These are phyloP conservation scores for Oppia nitens DNA, from an alignment of 1,140 invertebrate species.

Conservation along the genomic window DNA sequence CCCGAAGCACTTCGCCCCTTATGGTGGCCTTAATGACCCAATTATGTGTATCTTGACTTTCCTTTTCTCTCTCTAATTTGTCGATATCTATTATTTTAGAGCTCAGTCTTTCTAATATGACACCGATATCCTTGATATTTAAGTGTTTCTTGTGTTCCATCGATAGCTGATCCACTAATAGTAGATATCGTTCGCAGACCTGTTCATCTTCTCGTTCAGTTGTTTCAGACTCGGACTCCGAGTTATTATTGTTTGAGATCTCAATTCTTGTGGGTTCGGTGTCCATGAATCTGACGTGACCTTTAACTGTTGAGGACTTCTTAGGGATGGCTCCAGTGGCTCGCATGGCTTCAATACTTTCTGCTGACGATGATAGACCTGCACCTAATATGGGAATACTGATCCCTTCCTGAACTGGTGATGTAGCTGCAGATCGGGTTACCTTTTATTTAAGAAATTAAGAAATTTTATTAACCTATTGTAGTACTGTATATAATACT, in stretches of 20 bases:
- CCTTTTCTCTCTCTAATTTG: constrained; percentile 66
- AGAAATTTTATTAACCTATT: background rate
- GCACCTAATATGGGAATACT: background rate
- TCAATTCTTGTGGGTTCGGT: background rate
- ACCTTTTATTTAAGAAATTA: background rate
- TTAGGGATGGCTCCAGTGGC: constrained; percentile 8
- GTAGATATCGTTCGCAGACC: constrained; percentile 60
- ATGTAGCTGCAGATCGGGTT: constrained; percentile 10
- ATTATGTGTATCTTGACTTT: constrained; percentile 77
- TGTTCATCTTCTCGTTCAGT: constrained; percentile 39
- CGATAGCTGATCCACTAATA: constrained; percentile 76
- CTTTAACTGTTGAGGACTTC: constrained; percentile 15
- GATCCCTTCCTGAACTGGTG: constrained; percentile 20
- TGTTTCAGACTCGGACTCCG: constrained; percentile 78
- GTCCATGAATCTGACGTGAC: constrained; percentile 22
- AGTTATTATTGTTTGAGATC: background rate
- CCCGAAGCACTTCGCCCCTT: constrained; percentile 64
- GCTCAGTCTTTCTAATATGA: constrained; percentile 73
- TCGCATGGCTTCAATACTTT: constrained; percentile 11
- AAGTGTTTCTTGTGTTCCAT: constrained; percentile 65
- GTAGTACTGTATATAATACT: too few species aligned
- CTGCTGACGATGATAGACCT: constrained; percentile 9
- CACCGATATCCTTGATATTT: constrained; percentile 83
- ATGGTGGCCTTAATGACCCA: constrained; percentile 88
- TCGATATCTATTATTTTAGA: constrained; percentile 86